These are phyloP conservation scores for Pandemis corylana DNA, from an alignment of 2,888 invertebrate genomes.

Conservation along the genomic window DNA sequence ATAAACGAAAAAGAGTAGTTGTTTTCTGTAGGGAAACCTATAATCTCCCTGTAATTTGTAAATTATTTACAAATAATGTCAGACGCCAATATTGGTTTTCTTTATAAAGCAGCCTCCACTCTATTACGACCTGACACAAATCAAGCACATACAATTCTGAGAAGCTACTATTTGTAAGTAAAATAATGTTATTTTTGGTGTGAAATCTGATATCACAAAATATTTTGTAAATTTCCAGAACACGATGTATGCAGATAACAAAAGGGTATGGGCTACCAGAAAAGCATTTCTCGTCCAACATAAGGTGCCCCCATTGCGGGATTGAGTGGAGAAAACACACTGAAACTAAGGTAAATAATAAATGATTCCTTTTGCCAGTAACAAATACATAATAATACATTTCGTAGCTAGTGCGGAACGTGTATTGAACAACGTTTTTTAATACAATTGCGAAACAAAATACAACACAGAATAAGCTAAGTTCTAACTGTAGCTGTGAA, in stretches of 20 bases:
- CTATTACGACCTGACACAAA: slow-evolving; percentile 51
- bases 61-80: slow-evolving; percentile 55
- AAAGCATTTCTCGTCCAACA: slow-evolving; percentile 65
- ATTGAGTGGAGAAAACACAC: slow-evolving; percentile 66
- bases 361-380: background rate
- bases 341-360: slow-evolving; percentile 57
- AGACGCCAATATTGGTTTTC: slow-evolving; percentile 65
- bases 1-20: background rate
- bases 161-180: slow-evolving; percentile 77
- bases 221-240: slow-evolving; percentile 54
- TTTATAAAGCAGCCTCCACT: slow-evolving; percentile 62
- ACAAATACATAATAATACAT: no score
- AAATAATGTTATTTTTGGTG: background rate
- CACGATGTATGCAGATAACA: slow-evolving; percentile 67
- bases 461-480: no score
- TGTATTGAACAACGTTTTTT: no score
- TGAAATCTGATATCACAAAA: background rate
- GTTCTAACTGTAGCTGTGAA: no score
- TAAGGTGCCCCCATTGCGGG: slow-evolving; percentile 69
- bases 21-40: background rate
- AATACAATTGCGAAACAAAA: no score
- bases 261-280: slow-evolving; percentile 66
- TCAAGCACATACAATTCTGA: slow-evolving; percentile 54
- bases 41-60: background rate
- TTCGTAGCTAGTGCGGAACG: no score